A percentile compares a stretch with the other conserved stretches of the same genome.
These are phyloP conservation scores for Graphium colonna DNA, from an alignment of 2,888 invertebrate genomes.

Conservation along the genomic window DNA sequence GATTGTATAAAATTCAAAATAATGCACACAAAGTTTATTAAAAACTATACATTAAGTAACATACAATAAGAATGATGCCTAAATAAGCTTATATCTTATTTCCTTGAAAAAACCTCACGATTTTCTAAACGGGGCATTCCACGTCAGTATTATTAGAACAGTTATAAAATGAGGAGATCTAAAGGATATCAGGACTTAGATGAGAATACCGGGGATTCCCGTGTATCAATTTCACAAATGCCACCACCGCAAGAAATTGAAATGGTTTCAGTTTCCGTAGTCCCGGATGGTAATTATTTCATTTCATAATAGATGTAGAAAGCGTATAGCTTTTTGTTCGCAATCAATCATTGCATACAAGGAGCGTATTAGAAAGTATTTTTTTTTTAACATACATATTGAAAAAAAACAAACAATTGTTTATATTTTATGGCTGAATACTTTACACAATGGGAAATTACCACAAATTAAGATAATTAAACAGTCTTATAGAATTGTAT, in stretches of 20 bases:
- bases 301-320: not conserved
- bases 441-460: too few species aligned
- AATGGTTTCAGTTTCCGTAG: slow-evolving; percentile 89
- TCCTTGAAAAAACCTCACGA: slow-evolving; percentile 37
- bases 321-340: too few species aligned
- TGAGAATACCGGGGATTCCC: slow-evolving; percentile 57
- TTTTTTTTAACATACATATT: too few species aligned
- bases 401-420: not conserved
- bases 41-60: not conserved
- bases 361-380: not conserved
- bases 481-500: too few species aligned
- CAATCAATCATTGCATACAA: too few species aligned
- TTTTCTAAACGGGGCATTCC: slow-evolving; percentile 37
- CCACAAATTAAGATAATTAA: too few species aligned
- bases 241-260: slow-evolving; percentile 85
- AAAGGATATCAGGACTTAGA: slow-evolving; percentile 83
- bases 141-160: slow-evolving; percentile 50
- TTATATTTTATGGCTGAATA: too few species aligned
- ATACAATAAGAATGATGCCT: not conserved
- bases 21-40: not conserved
- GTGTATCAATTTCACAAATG: slow-evolving; percentile 60
- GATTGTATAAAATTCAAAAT: not conserved
- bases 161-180: slow-evolving; percentile 65
- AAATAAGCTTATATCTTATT: not conserved
- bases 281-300: slow-evolving; percentile 84